Evolutionary conservation across 2,797 vertebrate genomes (phyloP).

Genomic region (Syngnathus rostellatus): DNA sequence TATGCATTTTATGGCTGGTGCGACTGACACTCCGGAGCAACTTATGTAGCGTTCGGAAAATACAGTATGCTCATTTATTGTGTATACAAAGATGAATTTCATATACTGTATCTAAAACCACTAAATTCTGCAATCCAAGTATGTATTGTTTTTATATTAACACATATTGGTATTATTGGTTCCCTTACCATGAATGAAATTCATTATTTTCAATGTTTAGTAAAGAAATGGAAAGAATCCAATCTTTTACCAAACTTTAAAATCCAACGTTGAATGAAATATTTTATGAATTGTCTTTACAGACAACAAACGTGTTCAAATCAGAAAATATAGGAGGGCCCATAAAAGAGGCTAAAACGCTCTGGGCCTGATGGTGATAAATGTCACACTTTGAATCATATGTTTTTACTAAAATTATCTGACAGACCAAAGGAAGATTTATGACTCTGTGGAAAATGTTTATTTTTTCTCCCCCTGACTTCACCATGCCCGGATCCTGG

Average conservation of each 20-base stretch:
- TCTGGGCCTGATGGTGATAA: conserved; percentile 59
- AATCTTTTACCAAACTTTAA: neutral
- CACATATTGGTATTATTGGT: too few relatives aligned
- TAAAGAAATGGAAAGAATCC: neutral
- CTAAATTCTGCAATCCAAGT: too few relatives aligned
- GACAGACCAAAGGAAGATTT: conserved; percentile 67
- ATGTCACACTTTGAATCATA: conserved; percentile 70
- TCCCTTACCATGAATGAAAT: too few relatives aligned
- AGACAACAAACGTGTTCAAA: conserved; percentile 38
- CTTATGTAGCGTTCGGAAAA: too few relatives aligned
- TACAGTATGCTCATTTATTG: too few relatives aligned
- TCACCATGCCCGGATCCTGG: conserved; percentile 47
- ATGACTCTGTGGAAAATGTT: conserved; percentile 53
- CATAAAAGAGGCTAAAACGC: conserved; percentile 31
- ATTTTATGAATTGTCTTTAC: conserved; percentile 34
- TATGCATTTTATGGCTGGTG: too few relatives aligned
- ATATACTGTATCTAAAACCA: too few relatives aligned
- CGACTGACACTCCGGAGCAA: too few relatives aligned
- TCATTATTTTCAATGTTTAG: neutral
- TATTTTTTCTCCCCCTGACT: conserved; percentile 13
- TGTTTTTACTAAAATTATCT: conserved; percentile 68
- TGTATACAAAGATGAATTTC: too few relatives aligned
- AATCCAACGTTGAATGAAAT: neutral
- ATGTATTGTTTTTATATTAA: too few relatives aligned
- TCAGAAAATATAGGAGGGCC: conserved; percentile 20